Evolutionary conservation across 1,140 invertebrate genomes (phyloP).

Genomic region (Lucilia cuprina): DNA sequence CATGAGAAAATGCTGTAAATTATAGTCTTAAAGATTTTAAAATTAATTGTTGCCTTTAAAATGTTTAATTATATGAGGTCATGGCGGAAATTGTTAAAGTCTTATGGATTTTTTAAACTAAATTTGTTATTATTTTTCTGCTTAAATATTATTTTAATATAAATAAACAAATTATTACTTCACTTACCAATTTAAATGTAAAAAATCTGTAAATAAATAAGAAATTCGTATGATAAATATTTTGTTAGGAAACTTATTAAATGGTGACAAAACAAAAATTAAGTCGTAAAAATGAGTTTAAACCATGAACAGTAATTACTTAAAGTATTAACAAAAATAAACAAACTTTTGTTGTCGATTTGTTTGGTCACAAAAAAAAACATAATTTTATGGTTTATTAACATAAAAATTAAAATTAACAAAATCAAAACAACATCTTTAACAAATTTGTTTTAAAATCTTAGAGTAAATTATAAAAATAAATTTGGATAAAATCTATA

Average conservation of each 20-base stretch:
- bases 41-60: too few species aligned
- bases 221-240: not conserved
- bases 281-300: constrained; percentile 12
- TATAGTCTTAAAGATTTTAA: too few species aligned
- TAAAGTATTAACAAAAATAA: constrained; percentile 23
- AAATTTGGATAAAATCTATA: not conserved
- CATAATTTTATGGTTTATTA: constrained; percentile 19
- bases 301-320: constrained; percentile 21
- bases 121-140: too few species aligned
- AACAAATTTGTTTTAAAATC: not conserved
- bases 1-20: too few species aligned
- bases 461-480: not conserved
- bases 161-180: not conserved
- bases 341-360: not conserved
- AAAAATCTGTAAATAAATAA: not conserved
- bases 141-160: too few species aligned
- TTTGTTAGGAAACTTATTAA: not conserved
- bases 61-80: too few species aligned
- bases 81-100: too few species aligned
- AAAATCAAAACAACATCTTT: not conserved
- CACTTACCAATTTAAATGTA: not conserved
- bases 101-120: too few species aligned
- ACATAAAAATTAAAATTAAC: not conserved
- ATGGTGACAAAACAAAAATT: not conserved
- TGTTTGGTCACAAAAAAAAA: not conserved